These are phyloP conservation scores for Amphiprion clarkii DNA, from an alignment of 2,797 vertebrate species.

Conservation along the genomic window DNA sequence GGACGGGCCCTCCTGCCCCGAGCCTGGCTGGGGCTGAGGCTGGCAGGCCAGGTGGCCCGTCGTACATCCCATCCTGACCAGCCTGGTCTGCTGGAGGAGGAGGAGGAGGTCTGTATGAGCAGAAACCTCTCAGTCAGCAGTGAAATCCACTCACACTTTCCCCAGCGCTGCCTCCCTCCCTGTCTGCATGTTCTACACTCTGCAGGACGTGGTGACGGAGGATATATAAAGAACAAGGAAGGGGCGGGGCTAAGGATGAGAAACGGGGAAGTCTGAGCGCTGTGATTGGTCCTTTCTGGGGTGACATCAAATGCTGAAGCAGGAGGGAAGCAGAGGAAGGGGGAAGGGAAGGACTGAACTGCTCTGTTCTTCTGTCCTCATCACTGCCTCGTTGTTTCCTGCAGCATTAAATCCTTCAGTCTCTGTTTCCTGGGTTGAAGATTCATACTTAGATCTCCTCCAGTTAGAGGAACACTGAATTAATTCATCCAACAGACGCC, in stretches of 20 bases:
- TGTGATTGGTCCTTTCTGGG: conserved; percentile 73
- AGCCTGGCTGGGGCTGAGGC: conserved; percentile 80
- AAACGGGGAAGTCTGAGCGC: conserved; percentile 62
- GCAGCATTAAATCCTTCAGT: neutral
- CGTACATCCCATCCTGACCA: conserved; percentile 88
- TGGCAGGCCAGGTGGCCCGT: conserved; percentile 87
- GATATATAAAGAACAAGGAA: conserved; percentile 78
- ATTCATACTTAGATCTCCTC: too few species aligned
- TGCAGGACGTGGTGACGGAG: conserved; percentile 64
- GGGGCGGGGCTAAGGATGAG: conserved; percentile 72
- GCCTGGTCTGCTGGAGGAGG: conserved; percentile 38
- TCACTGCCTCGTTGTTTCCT: conserved; percentile 53
- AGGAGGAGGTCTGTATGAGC: conserved; percentile 45
- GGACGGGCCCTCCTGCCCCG: conserved; percentile 70
- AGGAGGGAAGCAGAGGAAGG: conserved; percentile 72
- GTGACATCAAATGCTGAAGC: conserved; percentile 79
- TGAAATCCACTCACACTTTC: conserved; percentile 79
- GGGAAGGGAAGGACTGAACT: conserved; percentile 75
- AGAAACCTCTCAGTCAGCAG: conserved; percentile 60
- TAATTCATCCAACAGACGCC: too few species aligned
- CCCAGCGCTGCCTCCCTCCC: conserved; percentile 70
- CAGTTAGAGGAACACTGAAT: too few species aligned
- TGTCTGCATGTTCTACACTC: conserved; percentile 84
- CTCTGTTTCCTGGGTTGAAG: too few species aligned
- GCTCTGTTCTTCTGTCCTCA: conserved; percentile 69